phyloP scores from a whole-genome alignment of 2,113 vertebrate species.

The Drymodes brunneopygia region DNA sequence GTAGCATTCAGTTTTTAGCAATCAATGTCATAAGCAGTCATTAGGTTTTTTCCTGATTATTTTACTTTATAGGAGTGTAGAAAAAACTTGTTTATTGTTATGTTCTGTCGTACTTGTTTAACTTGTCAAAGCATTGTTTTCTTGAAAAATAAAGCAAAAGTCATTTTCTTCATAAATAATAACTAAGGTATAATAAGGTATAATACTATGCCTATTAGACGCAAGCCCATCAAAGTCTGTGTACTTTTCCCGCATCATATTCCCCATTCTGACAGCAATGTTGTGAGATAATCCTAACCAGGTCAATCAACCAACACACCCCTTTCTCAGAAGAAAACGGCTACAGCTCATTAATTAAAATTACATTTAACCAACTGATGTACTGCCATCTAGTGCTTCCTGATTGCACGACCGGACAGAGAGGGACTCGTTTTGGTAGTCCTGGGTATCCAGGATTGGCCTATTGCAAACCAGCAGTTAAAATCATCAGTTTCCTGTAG shows the following conservation, averaged over 20 bases:
- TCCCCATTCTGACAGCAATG: neutral
- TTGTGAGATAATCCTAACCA: neutral
- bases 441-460: neutral
- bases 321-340: neutral
- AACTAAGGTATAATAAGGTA: neutral
- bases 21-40: neutral
- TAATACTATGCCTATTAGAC: neutral
- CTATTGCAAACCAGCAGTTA: neutral
- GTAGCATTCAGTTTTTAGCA: neutral
- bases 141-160: neutral
- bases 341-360: neutral
- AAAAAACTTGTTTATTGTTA: neutral
- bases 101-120: neutral
- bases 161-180: neutral
- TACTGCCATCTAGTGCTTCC: constrained; percentile 38
- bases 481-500: neutral
- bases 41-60: neutral
- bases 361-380: neutral
- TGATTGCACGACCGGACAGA: neutral
- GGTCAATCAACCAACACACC: neutral
- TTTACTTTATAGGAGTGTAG: neutral
- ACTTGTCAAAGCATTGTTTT: neutral
- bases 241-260: neutral
- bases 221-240: neutral
- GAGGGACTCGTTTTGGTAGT: neutral